Base-by-base conservation (phyloP, 2,888 invertebrate genomes). In the Leptura quadrifasciata region DNA sequence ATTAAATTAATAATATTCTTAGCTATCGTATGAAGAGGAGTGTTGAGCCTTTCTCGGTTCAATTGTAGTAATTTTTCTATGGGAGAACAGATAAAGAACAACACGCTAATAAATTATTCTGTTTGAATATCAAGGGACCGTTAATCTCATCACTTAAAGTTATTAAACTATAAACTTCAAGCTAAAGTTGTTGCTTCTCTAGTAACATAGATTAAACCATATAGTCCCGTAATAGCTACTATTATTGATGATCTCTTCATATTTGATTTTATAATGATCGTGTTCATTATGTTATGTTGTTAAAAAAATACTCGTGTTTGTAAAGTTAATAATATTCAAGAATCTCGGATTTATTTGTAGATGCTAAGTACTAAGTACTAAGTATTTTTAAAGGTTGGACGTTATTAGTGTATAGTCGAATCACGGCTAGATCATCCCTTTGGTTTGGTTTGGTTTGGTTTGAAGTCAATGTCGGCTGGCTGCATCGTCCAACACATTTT, bases 11-110 rank as follows among this genome's bases (percentile, higher is more conserved):
- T 39, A 2, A 2, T 39, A 12, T 15, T 39, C 15, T 12, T 39
- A 10, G 39, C 12, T 39, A 39, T 39, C 39, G 15, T 12, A 39
- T 6, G 8, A 0, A 39, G 39, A 39, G 39, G 39, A 10, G 39
- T 39, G 39, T 39, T 6, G 39, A 39, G 6, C 24, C 8, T 39
- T 35, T 18, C 27, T 18, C 31, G 31, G 18, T 63, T 63, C 61
- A 63, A 63, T 63, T 63, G 61, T 35, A 10, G 31, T 20, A 63
- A 63, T 63, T 63, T 63, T 35, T 63, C 61, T 31, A 18, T 35
- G 18, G 35, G 31, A 35, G 18, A 63, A 63, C 35, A 35, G 35
- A 61, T 63, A 63, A 35, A 63, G 18, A 35, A 18, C 18, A 35
- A 24, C 61, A 63, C 10, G 61, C 18, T 63, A 35, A 63, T 63